Conservation (phyloP, 2,797 vertebrate species). For the Synaphobranchus kaupii region DNA sequence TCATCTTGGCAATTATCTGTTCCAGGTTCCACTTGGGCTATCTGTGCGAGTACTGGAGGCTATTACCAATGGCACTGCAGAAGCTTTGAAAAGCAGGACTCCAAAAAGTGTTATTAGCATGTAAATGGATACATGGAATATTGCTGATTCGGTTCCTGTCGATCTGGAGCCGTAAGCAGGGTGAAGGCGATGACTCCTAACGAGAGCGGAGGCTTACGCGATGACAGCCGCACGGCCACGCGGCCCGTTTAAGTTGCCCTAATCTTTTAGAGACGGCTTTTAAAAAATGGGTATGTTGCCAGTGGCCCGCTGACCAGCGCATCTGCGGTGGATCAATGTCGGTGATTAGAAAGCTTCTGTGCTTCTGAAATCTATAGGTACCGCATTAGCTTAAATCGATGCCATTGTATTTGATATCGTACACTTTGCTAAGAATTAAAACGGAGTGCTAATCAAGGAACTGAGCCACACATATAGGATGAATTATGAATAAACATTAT, state of each 20-base stretch:
- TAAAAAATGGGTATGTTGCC: constrained; percentile 1
- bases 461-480: background rate
- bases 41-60: background rate
- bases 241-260: constrained; percentile 27
- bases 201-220: background rate
- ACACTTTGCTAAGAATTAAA: background rate
- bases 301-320: constrained; percentile 33
- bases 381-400: background rate
- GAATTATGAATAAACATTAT: background rate
- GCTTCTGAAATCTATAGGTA: constrained; percentile 15
- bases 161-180: constrained; percentile 47
- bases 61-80: constrained; percentile 8
- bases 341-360: constrained; percentile 32
- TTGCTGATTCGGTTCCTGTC: constrained; percentile 41
- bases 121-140: constrained; percentile 37
- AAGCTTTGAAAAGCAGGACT: background rate
- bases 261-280: constrained; percentile 29
- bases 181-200: constrained; percentile 35
- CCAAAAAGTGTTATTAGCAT: constrained; percentile 39
- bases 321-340: constrained; percentile 32
- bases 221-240: background rate
- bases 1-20: background rate
- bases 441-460: background rate
- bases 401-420: background rate
- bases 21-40: background rate